Conservation (phyloP, 2,797 vertebrate genomes). For the Enteromius trimaculatus region DNA sequence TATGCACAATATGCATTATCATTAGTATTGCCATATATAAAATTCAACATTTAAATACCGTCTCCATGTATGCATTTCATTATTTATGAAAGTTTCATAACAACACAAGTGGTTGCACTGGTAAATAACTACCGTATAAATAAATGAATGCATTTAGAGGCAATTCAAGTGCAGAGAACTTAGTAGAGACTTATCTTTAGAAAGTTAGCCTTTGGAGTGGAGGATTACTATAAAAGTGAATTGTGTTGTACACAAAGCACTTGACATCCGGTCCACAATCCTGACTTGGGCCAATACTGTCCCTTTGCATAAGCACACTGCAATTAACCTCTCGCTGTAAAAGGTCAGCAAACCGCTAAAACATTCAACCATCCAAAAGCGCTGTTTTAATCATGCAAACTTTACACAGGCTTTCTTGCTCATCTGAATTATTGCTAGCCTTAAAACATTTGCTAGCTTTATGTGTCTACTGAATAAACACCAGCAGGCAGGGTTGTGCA, state of each 20-base stretch:
- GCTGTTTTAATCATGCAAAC: conserved; percentile 64
- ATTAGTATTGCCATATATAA: not conserved
- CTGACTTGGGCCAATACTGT: conserved; percentile 65
- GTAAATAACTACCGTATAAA: conserved; percentile 45
- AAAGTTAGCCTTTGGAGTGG: conserved; percentile 55
- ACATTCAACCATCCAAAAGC: conserved; percentile 57
- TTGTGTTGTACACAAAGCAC: conserved; percentile 67
- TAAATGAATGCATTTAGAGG: conserved; percentile 56
- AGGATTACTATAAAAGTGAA: conserved; percentile 69
- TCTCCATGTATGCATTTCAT: conserved; percentile 1
- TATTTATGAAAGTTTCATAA: not conserved
- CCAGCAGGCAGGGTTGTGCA: not conserved
- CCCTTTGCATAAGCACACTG: conserved; percentile 68
- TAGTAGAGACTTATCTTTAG: conserved; percentile 47
- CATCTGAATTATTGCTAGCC: not conserved
- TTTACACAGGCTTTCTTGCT: not conserved
- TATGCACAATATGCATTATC: no score
- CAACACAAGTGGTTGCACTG: not conserved
- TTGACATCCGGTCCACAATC: conserved; percentile 62
- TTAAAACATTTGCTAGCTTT: not conserved
- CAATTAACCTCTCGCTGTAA: conserved; percentile 76
- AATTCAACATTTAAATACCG: not conserved
- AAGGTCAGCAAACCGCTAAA: conserved; percentile 63
- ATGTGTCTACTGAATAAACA: not conserved
- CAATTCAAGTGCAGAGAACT: conserved; percentile 67